These are phyloP conservation scores for Hydropsyche tenuis DNA, from an alignment of 1,140 invertebrate species.

Conservation along the genomic window DNA sequence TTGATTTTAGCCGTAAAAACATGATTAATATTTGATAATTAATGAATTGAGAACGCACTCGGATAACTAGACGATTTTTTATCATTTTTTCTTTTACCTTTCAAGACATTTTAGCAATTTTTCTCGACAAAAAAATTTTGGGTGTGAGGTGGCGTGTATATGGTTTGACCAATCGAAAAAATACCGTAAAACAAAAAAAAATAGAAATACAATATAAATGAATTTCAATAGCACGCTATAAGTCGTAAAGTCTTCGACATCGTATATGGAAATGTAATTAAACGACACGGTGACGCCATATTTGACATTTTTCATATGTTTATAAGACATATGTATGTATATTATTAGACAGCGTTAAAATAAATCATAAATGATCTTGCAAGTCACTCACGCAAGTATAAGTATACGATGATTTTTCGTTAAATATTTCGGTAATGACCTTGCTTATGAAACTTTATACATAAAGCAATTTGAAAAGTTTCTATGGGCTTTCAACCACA, in stretches of 20 bases:
- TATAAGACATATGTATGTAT: too few relatives aligned
- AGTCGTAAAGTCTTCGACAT: too few relatives aligned
- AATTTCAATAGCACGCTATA: not conserved
- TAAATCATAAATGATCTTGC: too few relatives aligned
- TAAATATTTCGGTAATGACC: too few relatives aligned
- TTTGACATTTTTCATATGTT: too few relatives aligned
- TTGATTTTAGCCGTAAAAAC: not conserved
- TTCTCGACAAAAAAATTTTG: not conserved
- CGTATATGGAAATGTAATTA: too few relatives aligned
- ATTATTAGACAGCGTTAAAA: too few relatives aligned
- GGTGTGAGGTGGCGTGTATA: conserved; percentile 15
- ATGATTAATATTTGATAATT: conserved; percentile 26
- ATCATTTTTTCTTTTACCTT: not conserved
- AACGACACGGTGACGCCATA: too few relatives aligned
- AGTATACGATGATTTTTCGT: too few relatives aligned
- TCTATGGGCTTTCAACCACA: conserved; percentile 1
- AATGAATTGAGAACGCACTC: not conserved
- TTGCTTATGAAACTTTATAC: too few relatives aligned
- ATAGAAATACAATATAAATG: not conserved
- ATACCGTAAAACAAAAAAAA: conserved; percentile 1
- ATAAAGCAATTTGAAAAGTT: not conserved
- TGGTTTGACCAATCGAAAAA: not conserved
- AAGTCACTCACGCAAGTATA: too few relatives aligned
- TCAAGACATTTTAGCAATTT: not conserved
- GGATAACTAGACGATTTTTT: not conserved